Conservation (phyloP, 2,113 vertebrate species). For the Melozone crissalis region DNA sequence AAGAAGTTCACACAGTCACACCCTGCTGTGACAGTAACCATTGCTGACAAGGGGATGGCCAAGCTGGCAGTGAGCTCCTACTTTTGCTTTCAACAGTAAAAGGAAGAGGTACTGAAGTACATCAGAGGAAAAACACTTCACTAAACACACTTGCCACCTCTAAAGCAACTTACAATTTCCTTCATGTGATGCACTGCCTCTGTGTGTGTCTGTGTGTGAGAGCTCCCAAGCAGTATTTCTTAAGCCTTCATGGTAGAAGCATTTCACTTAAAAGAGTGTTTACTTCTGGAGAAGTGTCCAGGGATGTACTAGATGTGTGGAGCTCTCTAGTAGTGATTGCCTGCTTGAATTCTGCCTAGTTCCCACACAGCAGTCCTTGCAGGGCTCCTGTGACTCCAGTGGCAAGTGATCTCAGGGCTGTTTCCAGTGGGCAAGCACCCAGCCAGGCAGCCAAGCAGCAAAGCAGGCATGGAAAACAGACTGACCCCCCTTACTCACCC, state of each 20-base stretch:
- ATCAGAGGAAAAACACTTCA: not conserved
- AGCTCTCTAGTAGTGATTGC: not conserved
- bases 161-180: not conserved
- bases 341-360: not conserved
- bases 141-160: not conserved
- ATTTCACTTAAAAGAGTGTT: not conserved
- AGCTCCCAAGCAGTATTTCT: not conserved
- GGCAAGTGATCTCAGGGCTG: not conserved
- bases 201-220: not conserved
- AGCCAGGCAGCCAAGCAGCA: not conserved
- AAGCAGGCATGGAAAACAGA: rapidly evolving
- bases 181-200: not conserved
- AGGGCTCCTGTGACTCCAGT: not conserved
- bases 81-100: not conserved
- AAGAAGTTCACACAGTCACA: not conserved
- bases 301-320: rapidly evolving
- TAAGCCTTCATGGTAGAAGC: not conserved
- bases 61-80: not conserved
- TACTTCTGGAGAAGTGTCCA: not conserved
- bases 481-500: not conserved
- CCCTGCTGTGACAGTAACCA: not conserved
- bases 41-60: not conserved
- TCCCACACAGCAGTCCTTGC: not conserved
- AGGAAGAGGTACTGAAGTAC: not conserved
- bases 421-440: not conserved